Base-by-base conservation (phyloP, 2,113 vertebrate genomes). In the Ochotona princeps region DNA sequence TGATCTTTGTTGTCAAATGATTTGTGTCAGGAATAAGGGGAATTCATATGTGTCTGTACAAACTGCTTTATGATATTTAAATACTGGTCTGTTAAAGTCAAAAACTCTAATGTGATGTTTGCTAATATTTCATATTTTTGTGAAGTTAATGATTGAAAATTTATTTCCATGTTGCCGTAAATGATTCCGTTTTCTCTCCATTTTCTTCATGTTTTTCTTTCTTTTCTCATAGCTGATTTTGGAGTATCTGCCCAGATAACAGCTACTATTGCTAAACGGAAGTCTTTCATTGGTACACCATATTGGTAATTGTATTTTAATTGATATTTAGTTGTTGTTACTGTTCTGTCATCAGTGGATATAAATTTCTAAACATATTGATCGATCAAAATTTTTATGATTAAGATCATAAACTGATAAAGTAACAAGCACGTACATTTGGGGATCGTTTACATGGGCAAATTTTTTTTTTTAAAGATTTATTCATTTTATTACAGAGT, bases 211-310 rank as follows among this genome's bases (percentile, higher is more conserved):
- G 2, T 93, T 76, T 94, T 54, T 92, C 7, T 10, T 93, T 93
- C 93, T 94, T 96, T 96, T 94, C 81, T 93, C 94, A 90, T 85
- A 99, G 99, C 99, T 97, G 99, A 99, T 97, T 99, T 99, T 97
- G 99, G 99, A 87, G 99, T 99, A 17, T 99, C 99, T 80, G 99
- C 99, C 78, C 99, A 99, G 98, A 99, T 99, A 98, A 99, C 99
- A 94, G 99, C 99, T 73, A 99, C 99, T 57, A 98, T 99, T 94
- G 99, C 99, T 89, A 99, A 99, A 98, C 98, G 99, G 98, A 99
- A 99, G 97, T 99, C 99, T 28, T 99, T 99, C 98, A 99, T 99
- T 98, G 99, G 99, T 97, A 99, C 99, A 5, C 99, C 99, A 32
- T 99, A 99, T 97, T 99, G 99, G 99, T 99, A 98, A 99, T 89